A percentile compares a stretch with the other conserved stretches of the same genome.
phyloP scores from a whole-genome alignment of 2,797 vertebrate genomes.

The Adelosebastes latens region DNA sequence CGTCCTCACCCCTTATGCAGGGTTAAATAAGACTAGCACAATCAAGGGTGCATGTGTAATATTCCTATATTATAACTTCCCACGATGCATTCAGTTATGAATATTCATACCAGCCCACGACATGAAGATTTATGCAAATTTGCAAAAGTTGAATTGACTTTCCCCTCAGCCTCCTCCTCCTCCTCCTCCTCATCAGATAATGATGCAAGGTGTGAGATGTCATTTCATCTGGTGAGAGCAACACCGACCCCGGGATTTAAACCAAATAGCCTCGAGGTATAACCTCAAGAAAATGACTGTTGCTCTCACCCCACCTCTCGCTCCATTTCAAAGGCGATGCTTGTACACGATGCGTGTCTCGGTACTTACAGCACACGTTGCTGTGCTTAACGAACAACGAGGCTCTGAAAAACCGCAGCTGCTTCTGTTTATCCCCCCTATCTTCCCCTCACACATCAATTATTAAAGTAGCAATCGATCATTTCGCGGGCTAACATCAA shows the following conservation, averaged over 20 bases:
- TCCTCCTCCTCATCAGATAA: constrained; percentile 41
- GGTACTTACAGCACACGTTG: constrained; percentile 73
- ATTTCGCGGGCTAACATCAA: constrained; percentile 81
- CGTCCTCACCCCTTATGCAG: not conserved
- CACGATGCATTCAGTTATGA: not conserved
- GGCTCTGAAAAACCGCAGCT: constrained; percentile 80
- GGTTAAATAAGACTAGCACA: not conserved
- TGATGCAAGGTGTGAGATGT: constrained; percentile 54
- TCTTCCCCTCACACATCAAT: constrained; percentile 83
- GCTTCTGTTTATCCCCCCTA: constrained; percentile 73
- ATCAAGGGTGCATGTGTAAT: not conserved
- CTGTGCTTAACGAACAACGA: constrained; percentile 79
- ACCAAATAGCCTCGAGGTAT: constrained; percentile 72
- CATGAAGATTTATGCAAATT: constrained; percentile 22
- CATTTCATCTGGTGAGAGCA: constrained; percentile 56
- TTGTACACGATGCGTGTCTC: constrained; percentile 60
- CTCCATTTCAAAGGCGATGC: constrained; percentile 72
- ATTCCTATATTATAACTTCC: not conserved
- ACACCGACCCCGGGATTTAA: constrained; percentile 49
- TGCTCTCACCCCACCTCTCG: constrained; percentile 60
- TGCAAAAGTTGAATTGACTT: constrained; percentile 1
- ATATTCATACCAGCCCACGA: not conserved
- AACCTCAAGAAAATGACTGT: constrained; percentile 74
- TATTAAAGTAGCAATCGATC: constrained; percentile 86
- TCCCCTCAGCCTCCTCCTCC: not conserved